Evolutionary conservation across 1,140 invertebrate genomes (phyloP), one percentile per base, ranked within the genome.

Genomic region (Platyscapa corneri): DNA sequence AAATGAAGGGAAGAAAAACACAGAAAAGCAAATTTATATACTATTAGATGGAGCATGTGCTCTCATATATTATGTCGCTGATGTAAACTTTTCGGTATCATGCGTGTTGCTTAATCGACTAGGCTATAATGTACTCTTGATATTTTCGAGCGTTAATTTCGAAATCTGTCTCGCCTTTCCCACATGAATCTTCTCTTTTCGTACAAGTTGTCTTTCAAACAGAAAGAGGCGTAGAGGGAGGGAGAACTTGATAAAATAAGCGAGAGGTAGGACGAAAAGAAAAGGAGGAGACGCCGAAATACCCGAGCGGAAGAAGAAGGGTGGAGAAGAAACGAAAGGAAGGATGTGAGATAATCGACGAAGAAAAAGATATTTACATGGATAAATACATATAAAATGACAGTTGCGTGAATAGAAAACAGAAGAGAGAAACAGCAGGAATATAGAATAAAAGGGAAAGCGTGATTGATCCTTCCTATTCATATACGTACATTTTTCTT

Each of bases 41-140:
- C 60, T 65, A 72, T 84, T 79, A 84, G 20, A 10, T 37, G 46
- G 5, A 70, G 39, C 46, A 72, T 65, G 23, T 30, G 16, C 23
- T 32, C 77, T 39, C 56, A 30, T 82, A 81, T 34, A 67, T 81
- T 81, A 82, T 34, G 37, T 30, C 20, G n/a, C 23, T 56, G 64
- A 79, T 72, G 56, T 53, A 70, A 79, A 42, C 32, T 78, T 67
- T 10, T 7, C 23, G 32, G 80, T 56, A 37, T 86, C 78, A 86
- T 86, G 82, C 86, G 85, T 87, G 85, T 77, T 86, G 87, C 85
- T 88, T 87, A 88, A 87, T 89, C 85, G 87, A 87, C 84, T 23
- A 53, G 37, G 64, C 75, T 83, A 80, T 85, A 87, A 81, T 85
- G 85, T 75, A 82, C 32, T 76, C 67, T 82, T 56, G 78, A 87